These are phyloP conservation scores for Sebastiscus albofasciatus DNA, from an alignment of 2,797 vertebrate species.

Conservation along the genomic window DNA sequence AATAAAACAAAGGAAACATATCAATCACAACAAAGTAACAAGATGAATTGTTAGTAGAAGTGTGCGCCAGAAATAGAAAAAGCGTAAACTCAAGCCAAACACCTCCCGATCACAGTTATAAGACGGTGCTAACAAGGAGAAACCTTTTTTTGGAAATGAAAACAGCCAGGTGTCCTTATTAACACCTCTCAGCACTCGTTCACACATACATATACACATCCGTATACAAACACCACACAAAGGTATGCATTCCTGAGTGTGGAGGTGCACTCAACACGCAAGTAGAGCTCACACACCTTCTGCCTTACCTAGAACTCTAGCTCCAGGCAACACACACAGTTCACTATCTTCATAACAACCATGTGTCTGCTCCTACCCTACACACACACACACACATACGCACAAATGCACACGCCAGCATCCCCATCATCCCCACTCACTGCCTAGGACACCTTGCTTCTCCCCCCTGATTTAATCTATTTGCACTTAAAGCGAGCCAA, in stretches of 20 bases:
- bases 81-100: constrained; percentile 7
- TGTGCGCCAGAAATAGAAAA: constrained; percentile 20
- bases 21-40: neutral
- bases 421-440: constrained; percentile 17
- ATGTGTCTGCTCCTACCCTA: neutral
- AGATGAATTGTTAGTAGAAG: neutral
- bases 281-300: neutral
- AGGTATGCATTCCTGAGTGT: neutral
- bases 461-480: constrained; percentile 65
- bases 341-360: neutral
- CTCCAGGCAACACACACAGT: neutral
- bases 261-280: neutral
- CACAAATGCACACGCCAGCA: constrained; percentile 16
- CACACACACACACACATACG: neutral
- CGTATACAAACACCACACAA: neutral
- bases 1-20: neutral
- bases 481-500: constrained; percentile 63
- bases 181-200: constrained; percentile 22
- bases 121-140: constrained; percentile 34
- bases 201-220: neutral
- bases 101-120: constrained; percentile 6
- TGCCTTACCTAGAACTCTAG: neutral
- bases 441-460: constrained; percentile 27
- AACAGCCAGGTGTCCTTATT: constrained; percentile 39
- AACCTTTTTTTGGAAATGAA: neutral